Evolutionary conservation across 2,888 invertebrate genomes (phyloP), one percentile per base, ranked within the genome.

Genomic region (Trissoscelio sp.): DNA sequence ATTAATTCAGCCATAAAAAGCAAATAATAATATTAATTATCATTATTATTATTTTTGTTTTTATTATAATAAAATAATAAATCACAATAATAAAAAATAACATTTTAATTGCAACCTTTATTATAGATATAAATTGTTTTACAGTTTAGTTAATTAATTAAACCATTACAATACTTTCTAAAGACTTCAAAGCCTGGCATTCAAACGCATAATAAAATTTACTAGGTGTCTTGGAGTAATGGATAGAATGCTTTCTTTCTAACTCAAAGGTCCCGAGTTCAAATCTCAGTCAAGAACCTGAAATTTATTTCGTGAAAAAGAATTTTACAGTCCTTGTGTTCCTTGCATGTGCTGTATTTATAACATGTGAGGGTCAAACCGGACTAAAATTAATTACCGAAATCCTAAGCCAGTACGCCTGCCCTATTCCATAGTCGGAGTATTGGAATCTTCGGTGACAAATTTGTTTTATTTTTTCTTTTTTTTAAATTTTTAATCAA

Each of bases 361-460:
- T 79, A 66, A 44, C 66, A 53, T 74, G 46, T 62, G 55, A 79
- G 73, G 34, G 79, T 79, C 79, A 55, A 79, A 42, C 6, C 34
- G 73, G 79, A 79, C 79, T 79, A 46, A 79, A 46, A 79, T 62
- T 34, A 79, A 73, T 31, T 22, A 60, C 79, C 73, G 73, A 55
- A 60, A 37, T 46, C 69, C 73, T 22, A 79, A 67, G 79, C 79
- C 73, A 79, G 62, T 74, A 74, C 60, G 3, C 64, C 3, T 16
- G 37, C 28, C 57, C 9, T 22, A 34, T 39, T 14, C 34, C 14
- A 67, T 79, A 42, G 18, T 42, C 42, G 18, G 69, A 64, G 62
- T 79, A 69, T 42, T 39, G 74, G 79, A 69, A 42, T 37, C 3
- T 57, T 69, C 74, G 74, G 79, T 57, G 16, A 79, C 74, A 79